Evolutionary conservation across 1,140 invertebrate genomes (phyloP).

Genomic region (Artemia franciscana): DNA sequence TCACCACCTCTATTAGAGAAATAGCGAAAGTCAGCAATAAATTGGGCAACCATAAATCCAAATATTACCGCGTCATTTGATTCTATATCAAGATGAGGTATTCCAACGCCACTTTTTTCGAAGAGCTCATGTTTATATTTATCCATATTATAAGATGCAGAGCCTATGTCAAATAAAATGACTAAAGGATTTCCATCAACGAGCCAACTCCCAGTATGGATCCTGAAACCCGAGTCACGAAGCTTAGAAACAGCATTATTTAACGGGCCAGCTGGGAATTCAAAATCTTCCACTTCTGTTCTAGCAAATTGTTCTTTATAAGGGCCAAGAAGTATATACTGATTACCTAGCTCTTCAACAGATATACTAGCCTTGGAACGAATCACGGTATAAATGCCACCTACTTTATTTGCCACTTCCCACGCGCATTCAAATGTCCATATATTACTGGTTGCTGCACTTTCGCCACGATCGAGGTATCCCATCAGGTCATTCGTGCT

Average conservation of each 20-base stretch:
- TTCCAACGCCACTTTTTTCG: slow-evolving; percentile 60
- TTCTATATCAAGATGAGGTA: slow-evolving; percentile 85
- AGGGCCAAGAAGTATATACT: slow-evolving; percentile 79
- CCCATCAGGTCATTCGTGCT: slow-evolving; percentile 48
- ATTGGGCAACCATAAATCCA: slow-evolving; percentile 85
- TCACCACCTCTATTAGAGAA: slow-evolving; percentile 23
- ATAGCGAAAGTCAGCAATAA: slow-evolving; percentile 45
- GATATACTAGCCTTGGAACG: slow-evolving; percentile 90
- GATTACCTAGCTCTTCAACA: slow-evolving; percentile 94
- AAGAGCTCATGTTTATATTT: slow-evolving; percentile 86
- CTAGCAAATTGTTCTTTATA: slow-evolving; percentile 84
- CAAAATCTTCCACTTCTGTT: slow-evolving; percentile 88
- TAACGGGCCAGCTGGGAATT: slow-evolving; percentile 52
- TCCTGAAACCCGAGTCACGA: slow-evolving; percentile 69
- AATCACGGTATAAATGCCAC: slow-evolving; percentile 96
- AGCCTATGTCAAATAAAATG: slow-evolving; percentile 91
- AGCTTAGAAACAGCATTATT: slow-evolving; percentile 54
- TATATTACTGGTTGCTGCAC: slow-evolving; percentile 61
- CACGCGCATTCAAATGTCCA: slow-evolving; percentile 90
- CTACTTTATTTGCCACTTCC: slow-evolving; percentile 93
- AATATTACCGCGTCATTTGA: slow-evolving; percentile 92
- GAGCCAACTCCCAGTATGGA: slow-evolving; percentile 85
- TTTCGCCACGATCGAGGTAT: slow-evolving; percentile 57
- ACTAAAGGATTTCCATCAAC: slow-evolving; percentile 98
- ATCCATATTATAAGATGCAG: slow-evolving; percentile 84